Percentiles rank a stretch among this genome's conserved stretches.
These are phyloP conservation scores for Premnoplex brunnescens DNA, from an alignment of 2,797 vertebrate genomes.

Conservation along the genomic window DNA sequence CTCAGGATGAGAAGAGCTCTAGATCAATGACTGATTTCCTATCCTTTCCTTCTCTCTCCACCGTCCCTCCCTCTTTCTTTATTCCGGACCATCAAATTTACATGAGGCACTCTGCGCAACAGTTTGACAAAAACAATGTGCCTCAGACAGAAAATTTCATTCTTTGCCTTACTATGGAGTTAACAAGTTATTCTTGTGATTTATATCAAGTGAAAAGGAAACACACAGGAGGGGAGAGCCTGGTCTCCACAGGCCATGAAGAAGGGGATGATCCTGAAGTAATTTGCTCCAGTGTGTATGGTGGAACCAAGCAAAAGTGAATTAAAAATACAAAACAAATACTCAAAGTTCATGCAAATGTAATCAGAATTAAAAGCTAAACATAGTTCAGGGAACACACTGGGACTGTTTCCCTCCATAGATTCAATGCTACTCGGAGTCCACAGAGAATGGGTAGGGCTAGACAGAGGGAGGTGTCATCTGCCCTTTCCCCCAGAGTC, in stretches of 20 bases:
- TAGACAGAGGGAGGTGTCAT: not conserved
- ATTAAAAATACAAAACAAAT: not conserved
- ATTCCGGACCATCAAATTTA: not conserved
- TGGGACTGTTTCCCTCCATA: not conserved
- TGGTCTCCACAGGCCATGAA: not conserved
- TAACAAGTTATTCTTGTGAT: not conserved
- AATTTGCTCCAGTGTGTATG: not conserved
- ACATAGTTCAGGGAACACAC: not conserved
- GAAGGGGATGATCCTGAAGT: not conserved
- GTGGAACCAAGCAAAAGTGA: not conserved
- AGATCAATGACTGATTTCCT: not conserved
- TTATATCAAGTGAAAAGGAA: not conserved
- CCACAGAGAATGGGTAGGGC: accelerated
- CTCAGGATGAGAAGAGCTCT: not conserved
- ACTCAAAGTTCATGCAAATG: not conserved
- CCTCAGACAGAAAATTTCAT: not conserved
- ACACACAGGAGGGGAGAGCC: not conserved
- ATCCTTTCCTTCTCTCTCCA: not conserved
- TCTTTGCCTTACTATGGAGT: not conserved
- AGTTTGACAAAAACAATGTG: not conserved
- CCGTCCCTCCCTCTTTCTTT: not conserved
- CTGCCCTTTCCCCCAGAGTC: not conserved
- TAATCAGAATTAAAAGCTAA: not conserved
- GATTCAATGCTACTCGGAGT: not conserved
- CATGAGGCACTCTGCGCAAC: not conserved